phyloP scores from a whole-genome alignment of 2,113 vertebrate species.

The Corythornis madagascariensis region DNA sequence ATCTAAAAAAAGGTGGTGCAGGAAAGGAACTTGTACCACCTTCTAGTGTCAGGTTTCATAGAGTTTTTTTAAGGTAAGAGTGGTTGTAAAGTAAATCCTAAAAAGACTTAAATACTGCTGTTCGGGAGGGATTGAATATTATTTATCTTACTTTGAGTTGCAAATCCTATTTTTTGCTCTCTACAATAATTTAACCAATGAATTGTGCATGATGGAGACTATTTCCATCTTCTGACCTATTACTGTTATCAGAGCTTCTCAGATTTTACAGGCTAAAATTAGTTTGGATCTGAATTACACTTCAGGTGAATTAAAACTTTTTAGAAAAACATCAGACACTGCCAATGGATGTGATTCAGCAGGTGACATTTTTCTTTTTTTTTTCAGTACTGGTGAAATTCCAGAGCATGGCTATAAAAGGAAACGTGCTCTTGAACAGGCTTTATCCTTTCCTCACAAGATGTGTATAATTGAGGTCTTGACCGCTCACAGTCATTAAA shows the following conservation, averaged over 20 bases:
- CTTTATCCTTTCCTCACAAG: neutral
- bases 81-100: neutral
- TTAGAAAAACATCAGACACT: neutral
- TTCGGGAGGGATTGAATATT: neutral
- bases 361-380: neutral
- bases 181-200: neutral
- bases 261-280: neutral
- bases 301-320: neutral
- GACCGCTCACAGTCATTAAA: neutral
- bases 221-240: neutral
- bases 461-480: neutral
- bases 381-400: neutral
- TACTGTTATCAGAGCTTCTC: neutral
- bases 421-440: neutral
- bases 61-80: neutral
- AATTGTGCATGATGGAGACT: neutral
- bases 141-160: neutral
- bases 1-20: neutral
- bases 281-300: neutral
- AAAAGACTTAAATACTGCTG: neutral
- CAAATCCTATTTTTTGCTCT: neutral
- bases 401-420: neutral
- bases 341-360: neutral
- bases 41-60: neutral
- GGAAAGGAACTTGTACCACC: neutral